Evolutionary conservation across 2,888 invertebrate genomes (phyloP), one percentile per base, ranked within the genome.

Genomic region (Hydropsyche betteni): DNA sequence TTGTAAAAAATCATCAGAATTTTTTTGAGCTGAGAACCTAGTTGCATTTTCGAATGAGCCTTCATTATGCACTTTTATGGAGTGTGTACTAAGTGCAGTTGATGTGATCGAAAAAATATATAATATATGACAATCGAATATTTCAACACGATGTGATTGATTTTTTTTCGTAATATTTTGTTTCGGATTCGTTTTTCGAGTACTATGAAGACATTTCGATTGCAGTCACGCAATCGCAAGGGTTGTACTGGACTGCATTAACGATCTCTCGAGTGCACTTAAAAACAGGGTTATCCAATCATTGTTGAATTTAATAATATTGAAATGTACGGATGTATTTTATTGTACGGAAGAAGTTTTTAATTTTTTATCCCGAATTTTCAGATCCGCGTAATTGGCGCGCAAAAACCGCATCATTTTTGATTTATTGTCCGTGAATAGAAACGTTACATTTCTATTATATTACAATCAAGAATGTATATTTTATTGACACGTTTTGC

Each of bases 121-220:
- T n/a, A n/a, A n/a, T 6, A 44, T 8, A 44, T 44, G 10, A 44
- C 7, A 10, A 1, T 44, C 44, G 4, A 44, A 44, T 44, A 44
- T 4, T 44, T 44, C 44, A 10, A 44, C 44, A 44, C 44, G 44
- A 44, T 10, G 44, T 44, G 3, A 44, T 44, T 44, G 44, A 8
- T 8, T 44, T 6, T 44, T 44, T 44, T 44, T 44, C 44, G 6
- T 44, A 2, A 44, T 8, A 4, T 24, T 44, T 44, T 44, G 44
- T 44, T 44, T 55, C 16, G 10, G 36, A 34, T 64, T 64, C 36
- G 36, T 64, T 36, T 24, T 64, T 34, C 34, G 64, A 36, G 36
- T 10, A 10, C 36, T 64, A 64, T 64, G 64, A 64, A 64, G 64
- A 64, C 64, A 64, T 64, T 64, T 64, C 34, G 64, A 64, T 36